Conservation (phyloP, 2,888 invertebrate genomes). For the Heliconius aoede region DNA sequence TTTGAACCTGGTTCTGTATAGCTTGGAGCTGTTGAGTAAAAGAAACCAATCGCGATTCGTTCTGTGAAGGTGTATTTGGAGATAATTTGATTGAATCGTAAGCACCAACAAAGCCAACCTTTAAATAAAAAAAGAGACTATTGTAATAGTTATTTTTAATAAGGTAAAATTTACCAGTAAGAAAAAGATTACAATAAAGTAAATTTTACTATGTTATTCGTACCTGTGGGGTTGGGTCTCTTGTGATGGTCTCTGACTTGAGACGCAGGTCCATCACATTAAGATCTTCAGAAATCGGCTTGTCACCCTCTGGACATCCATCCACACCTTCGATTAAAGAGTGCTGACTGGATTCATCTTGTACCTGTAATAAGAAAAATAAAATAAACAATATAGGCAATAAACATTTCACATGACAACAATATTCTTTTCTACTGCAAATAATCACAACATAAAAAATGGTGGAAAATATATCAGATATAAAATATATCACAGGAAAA, state of each 20-base stretch:
- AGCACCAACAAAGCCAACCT: constrained; percentile 69
- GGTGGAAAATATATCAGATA: too few relatives aligned
- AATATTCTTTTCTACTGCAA: too few relatives aligned
- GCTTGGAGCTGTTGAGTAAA: constrained; percentile 79
- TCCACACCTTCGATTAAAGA: constrained; percentile 76
- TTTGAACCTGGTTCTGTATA: constrained; percentile 78
- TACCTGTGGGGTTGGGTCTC: constrained; percentile 65
- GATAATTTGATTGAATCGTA: constrained; percentile 83
- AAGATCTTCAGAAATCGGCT: constrained; percentile 66
- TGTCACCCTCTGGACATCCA: constrained; percentile 60
- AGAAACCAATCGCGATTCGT: constrained; percentile 69
- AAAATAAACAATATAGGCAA: neutral
- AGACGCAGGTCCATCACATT: constrained; percentile 87
- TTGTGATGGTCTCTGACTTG: constrained; percentile 83
- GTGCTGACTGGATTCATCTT: constrained; percentile 89
- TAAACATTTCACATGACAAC: too few relatives aligned
- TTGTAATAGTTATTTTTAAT: neutral
- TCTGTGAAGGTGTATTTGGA: constrained; percentile 66
- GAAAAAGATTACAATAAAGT: neutral
- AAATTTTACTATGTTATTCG: constrained; percentile 1
- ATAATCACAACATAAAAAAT: too few relatives aligned
- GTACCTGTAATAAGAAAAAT: constrained; percentile 71
- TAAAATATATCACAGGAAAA: neutral
- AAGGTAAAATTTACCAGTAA: neutral
- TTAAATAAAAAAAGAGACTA: constrained; percentile 20